phyloP scores from a whole-genome alignment of 2,888 invertebrate species.

The Crematogaster levior region DNA sequence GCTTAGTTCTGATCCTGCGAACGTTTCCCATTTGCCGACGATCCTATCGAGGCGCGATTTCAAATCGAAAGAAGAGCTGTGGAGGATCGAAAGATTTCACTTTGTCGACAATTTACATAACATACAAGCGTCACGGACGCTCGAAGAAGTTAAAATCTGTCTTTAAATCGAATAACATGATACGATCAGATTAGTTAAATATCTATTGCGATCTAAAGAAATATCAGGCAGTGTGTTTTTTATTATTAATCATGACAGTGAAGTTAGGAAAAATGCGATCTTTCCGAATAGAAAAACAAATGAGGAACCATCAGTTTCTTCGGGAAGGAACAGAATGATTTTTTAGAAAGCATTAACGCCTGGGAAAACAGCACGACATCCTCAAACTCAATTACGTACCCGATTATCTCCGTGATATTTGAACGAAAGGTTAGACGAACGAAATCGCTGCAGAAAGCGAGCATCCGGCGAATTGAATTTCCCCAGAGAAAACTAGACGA shows the following conservation, averaged over 20 bases:
- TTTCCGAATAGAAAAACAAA: neutral
- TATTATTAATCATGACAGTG: neutral
- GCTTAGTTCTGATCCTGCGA: conserved; percentile 3
- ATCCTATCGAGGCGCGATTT: conserved; percentile 1
- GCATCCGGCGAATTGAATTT: neutral
- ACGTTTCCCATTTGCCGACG: neutral
- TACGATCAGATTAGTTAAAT: conserved; percentile 10
- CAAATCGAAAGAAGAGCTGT: neutral
- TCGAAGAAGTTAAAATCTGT: conserved; percentile 19
- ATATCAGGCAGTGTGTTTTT: conserved; percentile 5
- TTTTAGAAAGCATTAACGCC: neutral
- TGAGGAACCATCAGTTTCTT: neutral
- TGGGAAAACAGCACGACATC: neutral
- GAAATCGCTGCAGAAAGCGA: neutral
- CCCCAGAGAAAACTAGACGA: neutral
- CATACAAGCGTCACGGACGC: neutral
- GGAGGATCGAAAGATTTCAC: neutral
- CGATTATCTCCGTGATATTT: conserved; percentile 11
- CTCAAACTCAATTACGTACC: conserved; percentile 14
- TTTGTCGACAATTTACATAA: neutral
- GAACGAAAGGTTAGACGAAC: neutral
- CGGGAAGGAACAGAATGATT: neutral
- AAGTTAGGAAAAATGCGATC: neutral
- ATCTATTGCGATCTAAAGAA: conserved; percentile 19
- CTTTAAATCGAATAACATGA: neutral